Base-by-base conservation (phyloP, 2,113 vertebrate genomes). In the Glareola pratincola region DNA sequence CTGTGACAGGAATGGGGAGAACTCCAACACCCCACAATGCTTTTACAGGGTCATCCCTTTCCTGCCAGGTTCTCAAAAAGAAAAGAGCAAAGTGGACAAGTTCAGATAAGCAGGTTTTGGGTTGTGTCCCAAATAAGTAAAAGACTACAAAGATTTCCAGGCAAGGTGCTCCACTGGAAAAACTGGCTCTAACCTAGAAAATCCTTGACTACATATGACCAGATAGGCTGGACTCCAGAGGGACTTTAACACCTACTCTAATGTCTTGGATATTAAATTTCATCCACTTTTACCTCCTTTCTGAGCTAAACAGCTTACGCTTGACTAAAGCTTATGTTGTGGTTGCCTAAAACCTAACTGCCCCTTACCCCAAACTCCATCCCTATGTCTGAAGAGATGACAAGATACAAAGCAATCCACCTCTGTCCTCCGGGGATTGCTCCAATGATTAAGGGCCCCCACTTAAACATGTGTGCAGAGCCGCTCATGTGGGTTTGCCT, bases 11-110 rank as follows among this genome's bases (percentile, higher is more conserved):
- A 82, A 41, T 0, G 4, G 20, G 43, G 43, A 45, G 21, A 78
- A 6, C 8, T 34, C 18, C 45, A 45, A 23, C 3, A 60, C 1
- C 27, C 29, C 2, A 0, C 73, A 56, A 5, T 37, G 27, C 22
- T 85, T 73, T 67, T 27, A 50, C 6, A 59, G 50, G 20, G 59
- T 24, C 12, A 5, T 34, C 4, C 12, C 36, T 53, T 67, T 41
- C 39, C 51, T 74, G 50, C 10, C 29, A 60, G 43, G 10, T 37
- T 87, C 60, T 78, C 43, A 36, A 64, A 85, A 75, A 47, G 18
- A 34, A 59, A 95, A 32, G 2, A 78, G 9, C 14, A 27, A 88
- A 85, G 36, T 14, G 54, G 53, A 15, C 20, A 71, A 12, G 15
- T 63, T 77, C 48, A 63, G 57, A n/a, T 41, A 48, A 88, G 24